These are phyloP conservation scores for Falco berigora DNA, from an alignment of 2,797 vertebrate species.

Conservation along the genomic window DNA sequence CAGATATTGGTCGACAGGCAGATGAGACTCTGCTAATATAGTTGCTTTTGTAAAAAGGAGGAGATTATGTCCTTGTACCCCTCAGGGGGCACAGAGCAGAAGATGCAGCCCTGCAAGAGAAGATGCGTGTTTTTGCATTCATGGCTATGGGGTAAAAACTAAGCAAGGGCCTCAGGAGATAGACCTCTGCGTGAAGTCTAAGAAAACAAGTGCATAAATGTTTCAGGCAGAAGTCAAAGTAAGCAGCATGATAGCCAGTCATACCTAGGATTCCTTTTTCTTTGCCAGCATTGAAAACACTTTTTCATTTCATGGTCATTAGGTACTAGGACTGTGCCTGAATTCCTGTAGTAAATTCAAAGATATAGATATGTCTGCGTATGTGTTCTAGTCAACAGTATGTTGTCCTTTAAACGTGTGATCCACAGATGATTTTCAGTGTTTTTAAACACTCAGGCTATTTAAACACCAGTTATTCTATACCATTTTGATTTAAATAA, in stretches of 20 bases:
- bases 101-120: neutral
- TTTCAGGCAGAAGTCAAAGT: neutral
- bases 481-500: neutral
- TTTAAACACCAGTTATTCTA: neutral
- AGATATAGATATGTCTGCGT: neutral
- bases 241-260: neutral
- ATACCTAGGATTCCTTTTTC: neutral
- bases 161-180: neutral
- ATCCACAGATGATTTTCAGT: neutral
- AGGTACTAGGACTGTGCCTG: neutral
- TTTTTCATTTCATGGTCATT: neutral
- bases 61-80: neutral
- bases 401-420: neutral
- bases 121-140: neutral
- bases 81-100: neutral
- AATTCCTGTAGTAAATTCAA: neutral
- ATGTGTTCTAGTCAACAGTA: neutral
- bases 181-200: neutral
- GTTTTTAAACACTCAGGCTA: neutral
- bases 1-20: neutral
- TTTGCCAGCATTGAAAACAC: neutral
- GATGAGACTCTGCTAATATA: neutral
- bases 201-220: neutral
- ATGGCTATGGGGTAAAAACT: neutral
- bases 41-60: neutral